A percentile compares a stretch with the other conserved stretches of the same genome.
Conservation (phyloP, 2,888 invertebrate genomes). For the Lamellibrachia columna region DNA sequence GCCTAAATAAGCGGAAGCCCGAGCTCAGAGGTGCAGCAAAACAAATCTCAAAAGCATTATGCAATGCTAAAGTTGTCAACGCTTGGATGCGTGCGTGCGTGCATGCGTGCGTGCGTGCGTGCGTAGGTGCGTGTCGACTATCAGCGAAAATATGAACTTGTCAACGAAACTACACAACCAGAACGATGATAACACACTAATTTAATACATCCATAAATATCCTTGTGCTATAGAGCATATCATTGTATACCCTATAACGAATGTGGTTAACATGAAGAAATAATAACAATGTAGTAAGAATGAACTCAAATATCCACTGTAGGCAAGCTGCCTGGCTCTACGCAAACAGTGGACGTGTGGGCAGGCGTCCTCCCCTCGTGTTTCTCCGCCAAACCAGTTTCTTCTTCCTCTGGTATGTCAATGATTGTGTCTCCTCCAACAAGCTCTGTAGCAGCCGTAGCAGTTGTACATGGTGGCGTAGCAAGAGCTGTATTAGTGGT, state of each 20-base stretch:
- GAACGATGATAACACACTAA: not conserved
- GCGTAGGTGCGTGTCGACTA: not conserved
- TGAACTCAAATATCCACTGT: not conserved
- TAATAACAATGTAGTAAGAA: not conserved
- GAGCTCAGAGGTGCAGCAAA: no score
- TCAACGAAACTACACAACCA: no score
- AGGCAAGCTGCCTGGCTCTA: not conserved
- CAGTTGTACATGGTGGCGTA: no score
- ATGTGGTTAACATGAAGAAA: not conserved
- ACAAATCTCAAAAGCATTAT: no score
- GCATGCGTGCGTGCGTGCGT: not conserved
- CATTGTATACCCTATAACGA: not conserved
- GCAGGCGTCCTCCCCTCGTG: not conserved
- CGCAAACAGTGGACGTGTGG: no score
- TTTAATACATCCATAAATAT: not conserved
- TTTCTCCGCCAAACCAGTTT: not conserved
- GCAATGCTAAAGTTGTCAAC: no score
- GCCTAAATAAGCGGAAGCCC: no score
- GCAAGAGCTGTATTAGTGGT: not conserved
- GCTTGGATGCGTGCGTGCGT: not conserved
- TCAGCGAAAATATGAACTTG: no score
- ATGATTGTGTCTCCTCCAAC: no score
- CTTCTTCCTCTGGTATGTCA: not conserved
- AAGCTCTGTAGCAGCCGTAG: no score
- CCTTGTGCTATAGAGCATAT: not conserved